These are phyloP conservation scores for Argyra leucocephala DNA, from an alignment of 2,888 invertebrate species.

Conservation along the genomic window DNA sequence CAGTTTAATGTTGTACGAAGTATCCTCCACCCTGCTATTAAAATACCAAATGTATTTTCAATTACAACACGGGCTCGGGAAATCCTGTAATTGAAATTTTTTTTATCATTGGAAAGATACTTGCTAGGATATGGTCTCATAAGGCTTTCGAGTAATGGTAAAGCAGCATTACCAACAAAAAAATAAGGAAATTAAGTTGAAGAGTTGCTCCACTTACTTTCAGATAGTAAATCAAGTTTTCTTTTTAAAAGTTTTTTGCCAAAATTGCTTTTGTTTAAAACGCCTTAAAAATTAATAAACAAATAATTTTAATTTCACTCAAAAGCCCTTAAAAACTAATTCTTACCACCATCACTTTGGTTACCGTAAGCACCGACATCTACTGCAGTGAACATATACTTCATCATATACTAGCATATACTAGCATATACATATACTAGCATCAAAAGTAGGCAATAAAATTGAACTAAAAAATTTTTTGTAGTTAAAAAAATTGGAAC, in stretches of 20 bases:
- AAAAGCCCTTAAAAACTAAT: constrained; percentile 8
- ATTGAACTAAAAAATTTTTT: constrained; percentile 24
- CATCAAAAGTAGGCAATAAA: constrained; percentile 23
- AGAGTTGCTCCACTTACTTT: not conserved
- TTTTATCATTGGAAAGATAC: constrained; percentile 9
- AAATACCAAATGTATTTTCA: constrained; percentile 23
- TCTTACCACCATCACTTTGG: constrained; percentile 21
- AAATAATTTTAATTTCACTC: not conserved
- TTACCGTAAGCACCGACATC: constrained; percentile 24
- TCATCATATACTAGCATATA: too few species aligned
- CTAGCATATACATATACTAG: too few species aligned
- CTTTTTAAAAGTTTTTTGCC: constrained; percentile 10
- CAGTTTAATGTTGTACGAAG: constrained; percentile 9
- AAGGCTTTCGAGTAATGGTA: constrained; percentile 20
- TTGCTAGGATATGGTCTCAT: constrained; percentile 12
- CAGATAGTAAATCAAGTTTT: constrained; percentile 11
- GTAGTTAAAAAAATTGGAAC: constrained; percentile 25
- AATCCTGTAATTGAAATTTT: constrained; percentile 19
- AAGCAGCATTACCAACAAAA: constrained; percentile 22
- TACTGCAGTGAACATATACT: constrained; percentile 22
- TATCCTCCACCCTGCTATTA: constrained; percentile 12
- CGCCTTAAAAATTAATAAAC: constrained; percentile 10
- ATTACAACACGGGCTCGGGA: constrained; percentile 18
- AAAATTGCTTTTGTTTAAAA: constrained; percentile 9
- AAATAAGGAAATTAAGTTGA: constrained; percentile 11